A percentile compares a stretch with the other conserved stretches of the same genome.
phyloP scores from a whole-genome alignment of 2,113 vertebrate genomes.

The Cynocephalus volans region DNA sequence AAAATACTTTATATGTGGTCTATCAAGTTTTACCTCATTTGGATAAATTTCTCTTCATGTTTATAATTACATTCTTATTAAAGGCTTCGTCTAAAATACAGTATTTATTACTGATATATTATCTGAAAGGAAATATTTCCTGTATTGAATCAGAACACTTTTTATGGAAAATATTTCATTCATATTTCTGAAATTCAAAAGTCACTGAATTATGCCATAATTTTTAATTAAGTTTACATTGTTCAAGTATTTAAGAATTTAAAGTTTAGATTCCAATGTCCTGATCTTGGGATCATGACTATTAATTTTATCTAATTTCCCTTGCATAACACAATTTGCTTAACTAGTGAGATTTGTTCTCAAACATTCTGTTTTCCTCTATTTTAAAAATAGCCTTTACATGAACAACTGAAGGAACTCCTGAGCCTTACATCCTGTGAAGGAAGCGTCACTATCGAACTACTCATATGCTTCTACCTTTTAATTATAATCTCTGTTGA shows the following conservation, averaged over 20 bases:
- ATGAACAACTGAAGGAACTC: not conserved
- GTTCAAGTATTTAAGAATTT: not conserved
- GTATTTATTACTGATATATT: not conserved
- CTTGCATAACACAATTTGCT: not conserved
- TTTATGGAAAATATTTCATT: slow-evolving; percentile 8
- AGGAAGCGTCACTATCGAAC: not conserved
- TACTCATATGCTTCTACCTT: not conserved
- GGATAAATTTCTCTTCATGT: not conserved
- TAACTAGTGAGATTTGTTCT: slow-evolving; percentile 12
- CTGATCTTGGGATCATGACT: not conserved
- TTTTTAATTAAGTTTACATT: not conserved
- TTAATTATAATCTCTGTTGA: not conserved
- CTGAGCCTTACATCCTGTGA: not conserved
- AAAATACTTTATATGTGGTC: not conserved
- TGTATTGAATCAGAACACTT: not conserved
- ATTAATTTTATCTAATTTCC: slow-evolving; percentile 26
- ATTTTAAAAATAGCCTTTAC: slow-evolving; percentile 10
- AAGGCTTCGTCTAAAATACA: not conserved
- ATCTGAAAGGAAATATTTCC: not conserved
- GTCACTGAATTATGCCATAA: not conserved
- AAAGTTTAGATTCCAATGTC: not conserved
- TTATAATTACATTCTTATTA: not conserved
- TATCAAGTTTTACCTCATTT: not conserved
- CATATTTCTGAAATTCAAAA: slow-evolving; percentile 11
- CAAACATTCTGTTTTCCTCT: not conserved